Evolutionary conservation across 2,797 vertebrate species (phyloP).

Genomic region (Labroides dimidiatus): DNA sequence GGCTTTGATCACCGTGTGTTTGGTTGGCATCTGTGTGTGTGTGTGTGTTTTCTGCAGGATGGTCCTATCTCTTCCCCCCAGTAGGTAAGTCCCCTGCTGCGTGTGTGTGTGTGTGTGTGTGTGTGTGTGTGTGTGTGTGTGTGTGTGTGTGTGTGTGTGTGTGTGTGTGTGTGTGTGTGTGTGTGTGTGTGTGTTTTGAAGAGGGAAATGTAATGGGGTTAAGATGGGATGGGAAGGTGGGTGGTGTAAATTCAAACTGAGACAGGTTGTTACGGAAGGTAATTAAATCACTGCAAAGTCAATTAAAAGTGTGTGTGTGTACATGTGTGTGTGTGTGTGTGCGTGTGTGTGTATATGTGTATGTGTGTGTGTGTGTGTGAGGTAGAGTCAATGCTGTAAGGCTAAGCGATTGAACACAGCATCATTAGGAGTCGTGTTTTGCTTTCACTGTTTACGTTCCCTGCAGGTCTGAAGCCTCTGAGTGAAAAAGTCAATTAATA

Average conservation of each 20-base stretch:
- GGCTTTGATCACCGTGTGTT: constrained; percentile 87
- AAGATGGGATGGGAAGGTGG: constrained; percentile 72
- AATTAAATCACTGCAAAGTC: constrained; percentile 94
- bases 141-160: constrained; percentile 10
- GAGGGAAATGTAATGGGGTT: constrained; percentile 50
- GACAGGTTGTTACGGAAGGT: constrained; percentile 90
- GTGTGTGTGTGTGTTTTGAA: constrained; percentile 18
- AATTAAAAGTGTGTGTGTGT: constrained; percentile 83
- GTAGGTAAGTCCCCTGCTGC: not conserved
- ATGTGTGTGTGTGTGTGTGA: constrained; percentile 9
- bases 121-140: no score
- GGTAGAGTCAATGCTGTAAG: constrained; percentile 13
- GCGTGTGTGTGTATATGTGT: constrained; percentile 1
- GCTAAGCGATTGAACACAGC: constrained; percentile 17
- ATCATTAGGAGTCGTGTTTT: constrained; percentile 33
- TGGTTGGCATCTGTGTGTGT: constrained; percentile 19
- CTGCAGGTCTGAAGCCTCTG: constrained; percentile 7
- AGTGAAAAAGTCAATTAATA: constrained; percentile 50
- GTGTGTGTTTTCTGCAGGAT: not conserved
- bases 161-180: constrained; percentile 1
- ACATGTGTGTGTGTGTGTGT: constrained; percentile 20
- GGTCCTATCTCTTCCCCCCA: not conserved
- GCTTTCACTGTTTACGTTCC: constrained; percentile 15
- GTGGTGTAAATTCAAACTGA: constrained; percentile 89
- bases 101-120: constrained; percentile 4